Conservation (phyloP, 1,140 invertebrate species). For the Cardiocondyla obscurior region DNA sequence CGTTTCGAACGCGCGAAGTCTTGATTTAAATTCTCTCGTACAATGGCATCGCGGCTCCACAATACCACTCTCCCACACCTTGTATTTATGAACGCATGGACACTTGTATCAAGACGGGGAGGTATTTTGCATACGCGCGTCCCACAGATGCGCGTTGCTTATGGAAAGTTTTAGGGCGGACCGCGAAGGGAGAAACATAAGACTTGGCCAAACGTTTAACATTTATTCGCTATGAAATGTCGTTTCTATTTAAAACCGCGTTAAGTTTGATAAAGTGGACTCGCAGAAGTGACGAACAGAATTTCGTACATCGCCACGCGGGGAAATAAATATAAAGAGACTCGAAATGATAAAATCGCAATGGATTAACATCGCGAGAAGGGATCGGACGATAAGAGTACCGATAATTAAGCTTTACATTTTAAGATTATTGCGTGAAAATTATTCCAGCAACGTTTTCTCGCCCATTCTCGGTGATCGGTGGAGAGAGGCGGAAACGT, state of each 20-base stretch:
- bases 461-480: not conserved
- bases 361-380: not conserved
- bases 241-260: not conserved
- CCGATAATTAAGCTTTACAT: not conserved
- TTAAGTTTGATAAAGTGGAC: not conserved
- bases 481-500: not conserved
- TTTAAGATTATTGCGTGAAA: conserved; percentile 7
- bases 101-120: conserved; percentile 26
- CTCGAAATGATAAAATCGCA: not conserved
- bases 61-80: conserved; percentile 52
- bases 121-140: conserved; percentile 41
- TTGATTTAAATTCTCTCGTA: conserved; percentile 66
- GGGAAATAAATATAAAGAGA: not conserved
- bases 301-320: not conserved
- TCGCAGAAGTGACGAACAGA: not conserved
- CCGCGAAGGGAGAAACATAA: conserved; percentile 6
- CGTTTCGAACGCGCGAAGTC: conserved; percentile 49
- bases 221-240: not conserved
- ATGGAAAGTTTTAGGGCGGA: not conserved
- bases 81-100: conserved; percentile 39
- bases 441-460: not conserved
- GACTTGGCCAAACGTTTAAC: not conserved
- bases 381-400: not conserved
- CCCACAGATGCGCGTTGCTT: conserved; percentile 25
- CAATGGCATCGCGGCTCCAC: conserved; percentile 53